Conservation (phyloP, 2,888 invertebrate species). For the Girardia tigrina region DNA sequence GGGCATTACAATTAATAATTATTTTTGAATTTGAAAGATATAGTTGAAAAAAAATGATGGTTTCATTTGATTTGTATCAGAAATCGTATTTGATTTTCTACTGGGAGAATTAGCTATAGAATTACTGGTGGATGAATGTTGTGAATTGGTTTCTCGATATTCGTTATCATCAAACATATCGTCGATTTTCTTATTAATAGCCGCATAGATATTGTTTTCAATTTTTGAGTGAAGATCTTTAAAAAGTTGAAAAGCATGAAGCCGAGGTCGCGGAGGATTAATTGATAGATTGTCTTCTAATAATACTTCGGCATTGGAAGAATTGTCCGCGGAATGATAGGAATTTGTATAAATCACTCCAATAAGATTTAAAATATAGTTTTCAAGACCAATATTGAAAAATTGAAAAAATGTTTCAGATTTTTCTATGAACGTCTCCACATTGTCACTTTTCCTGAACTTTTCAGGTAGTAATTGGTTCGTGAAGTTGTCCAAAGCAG, state of each 20-base stretch:
- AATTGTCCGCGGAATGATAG: neutral
- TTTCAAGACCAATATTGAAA: neutral
- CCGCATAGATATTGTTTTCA: conserved; percentile 19
- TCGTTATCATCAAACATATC: conserved; percentile 24
- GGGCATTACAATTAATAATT: too few species aligned
- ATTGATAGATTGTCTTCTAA: neutral
- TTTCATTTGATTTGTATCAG: neutral
- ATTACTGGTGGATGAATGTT: neutral
- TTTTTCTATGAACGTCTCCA: too few species aligned
- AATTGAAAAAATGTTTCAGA: too few species aligned
- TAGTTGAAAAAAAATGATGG: conserved; percentile 53
- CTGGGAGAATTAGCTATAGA: neutral
- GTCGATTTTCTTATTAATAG: conserved; percentile 30
- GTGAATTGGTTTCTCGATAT: neutral
- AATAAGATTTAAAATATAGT: conserved; percentile 14
- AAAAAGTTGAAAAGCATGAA: conserved; percentile 24
- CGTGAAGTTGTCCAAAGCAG: too few species aligned
- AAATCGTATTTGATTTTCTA: neutral
- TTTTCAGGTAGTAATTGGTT: too few species aligned
- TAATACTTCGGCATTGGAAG: neutral
- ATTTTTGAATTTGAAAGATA: too few species aligned
- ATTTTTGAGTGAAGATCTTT: conserved; percentile 30
- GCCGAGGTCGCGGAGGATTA: conserved; percentile 24
- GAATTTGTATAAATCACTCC: neutral
- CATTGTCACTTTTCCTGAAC: too few species aligned